These are phyloP conservation scores for Catagonus wagneri DNA, from an alignment of 2,113 vertebrate species.

Conservation along the genomic window DNA sequence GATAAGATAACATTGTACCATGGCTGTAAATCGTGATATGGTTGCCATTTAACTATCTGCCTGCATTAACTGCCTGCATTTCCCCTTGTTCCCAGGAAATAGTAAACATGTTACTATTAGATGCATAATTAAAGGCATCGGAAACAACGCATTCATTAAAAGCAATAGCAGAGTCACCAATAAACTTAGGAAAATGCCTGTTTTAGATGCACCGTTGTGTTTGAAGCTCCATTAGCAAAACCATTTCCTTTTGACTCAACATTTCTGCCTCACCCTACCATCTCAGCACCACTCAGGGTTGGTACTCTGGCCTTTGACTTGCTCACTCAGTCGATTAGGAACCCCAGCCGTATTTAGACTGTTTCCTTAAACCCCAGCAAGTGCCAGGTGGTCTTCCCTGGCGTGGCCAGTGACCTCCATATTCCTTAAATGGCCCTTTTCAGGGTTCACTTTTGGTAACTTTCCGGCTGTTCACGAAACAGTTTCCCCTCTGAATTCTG, in stretches of 20 bases:
- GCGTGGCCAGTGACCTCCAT: not conserved
- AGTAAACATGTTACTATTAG: not conserved
- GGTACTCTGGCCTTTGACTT: not conserved
- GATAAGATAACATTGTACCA: not conserved
- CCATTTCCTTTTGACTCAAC: not conserved
- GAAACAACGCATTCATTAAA: not conserved
- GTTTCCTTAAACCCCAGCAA: too few species aligned
- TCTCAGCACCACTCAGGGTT: not conserved
- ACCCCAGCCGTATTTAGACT: too few species aligned
- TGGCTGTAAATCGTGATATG: not conserved
- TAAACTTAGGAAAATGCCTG: not conserved
- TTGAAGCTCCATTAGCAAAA: not conserved
- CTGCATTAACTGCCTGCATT: not conserved
- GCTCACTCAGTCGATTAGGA: not conserved
- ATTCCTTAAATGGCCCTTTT: not conserved
- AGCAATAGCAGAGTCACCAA: not conserved
- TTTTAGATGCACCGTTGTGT: not conserved
- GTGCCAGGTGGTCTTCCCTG: not conserved
- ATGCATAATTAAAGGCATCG: constrained; percentile 3
- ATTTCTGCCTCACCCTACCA: rapidly evolving
- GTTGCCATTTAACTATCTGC: constrained; percentile 5
- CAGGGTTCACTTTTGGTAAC: not conserved
- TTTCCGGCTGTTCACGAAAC: not conserved
- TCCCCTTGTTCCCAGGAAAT: constrained; percentile 1
- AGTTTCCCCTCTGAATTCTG: too few species aligned